These are phyloP conservation scores for Camponotus vicinus DNA, from an alignment of 1,140 invertebrate species.

Conservation along the genomic window DNA sequence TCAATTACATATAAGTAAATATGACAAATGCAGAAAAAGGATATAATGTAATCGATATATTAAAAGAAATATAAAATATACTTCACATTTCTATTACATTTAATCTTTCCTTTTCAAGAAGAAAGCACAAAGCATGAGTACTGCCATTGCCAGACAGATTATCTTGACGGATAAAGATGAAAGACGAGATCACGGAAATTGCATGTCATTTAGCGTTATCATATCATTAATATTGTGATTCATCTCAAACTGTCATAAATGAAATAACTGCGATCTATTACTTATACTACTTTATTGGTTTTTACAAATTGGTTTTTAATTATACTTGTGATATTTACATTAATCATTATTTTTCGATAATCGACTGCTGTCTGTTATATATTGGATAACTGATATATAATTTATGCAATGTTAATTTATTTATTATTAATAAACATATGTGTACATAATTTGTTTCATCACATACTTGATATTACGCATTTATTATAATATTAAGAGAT, in stretches of 20 bases:
- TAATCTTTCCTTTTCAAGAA: background rate
- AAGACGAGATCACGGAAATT: constrained; percentile 18
- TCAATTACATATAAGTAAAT: no score
- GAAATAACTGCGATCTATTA: constrained; percentile 41
- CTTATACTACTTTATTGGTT: constrained; percentile 26
- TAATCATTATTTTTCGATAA: background rate
- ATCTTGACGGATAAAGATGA: background rate
- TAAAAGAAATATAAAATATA: background rate
- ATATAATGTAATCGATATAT: background rate
- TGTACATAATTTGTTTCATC: background rate
- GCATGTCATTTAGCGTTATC: constrained; percentile 15
- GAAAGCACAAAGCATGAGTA: background rate
- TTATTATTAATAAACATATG: no score
- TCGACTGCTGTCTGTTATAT: background rate
- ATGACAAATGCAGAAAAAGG: no score
- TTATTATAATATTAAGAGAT: background rate
- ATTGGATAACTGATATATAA: background rate
- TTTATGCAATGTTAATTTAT: no score
- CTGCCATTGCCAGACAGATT: background rate
- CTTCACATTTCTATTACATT: background rate
- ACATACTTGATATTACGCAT: background rate
- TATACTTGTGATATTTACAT: background rate
- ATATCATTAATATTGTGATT: no score
- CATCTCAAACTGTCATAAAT: constrained; percentile 20
- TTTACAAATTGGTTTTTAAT: constrained; percentile 52